A percentile compares a stretch with the other conserved stretches of the same genome.
phyloP scores from a whole-genome alignment of 2,888 invertebrate genomes.

The Trichopoda pennipes region DNA sequence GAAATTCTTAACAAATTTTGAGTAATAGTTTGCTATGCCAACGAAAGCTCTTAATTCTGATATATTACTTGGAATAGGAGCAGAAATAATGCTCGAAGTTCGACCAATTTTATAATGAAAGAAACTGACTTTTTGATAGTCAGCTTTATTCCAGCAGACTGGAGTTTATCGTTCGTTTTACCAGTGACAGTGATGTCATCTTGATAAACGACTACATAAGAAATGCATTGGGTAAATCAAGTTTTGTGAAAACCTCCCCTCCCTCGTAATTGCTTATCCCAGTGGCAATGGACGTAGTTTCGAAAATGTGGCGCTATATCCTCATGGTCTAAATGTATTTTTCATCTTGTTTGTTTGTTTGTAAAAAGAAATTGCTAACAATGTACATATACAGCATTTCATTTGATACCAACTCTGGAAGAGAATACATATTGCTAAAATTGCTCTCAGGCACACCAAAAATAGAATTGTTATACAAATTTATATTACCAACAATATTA shows the following conservation, averaged over 20 bases:
- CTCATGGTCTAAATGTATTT: slow-evolving; percentile 5
- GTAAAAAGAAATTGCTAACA: slow-evolving; percentile 10
- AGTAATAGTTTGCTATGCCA: slow-evolving; percentile 59
- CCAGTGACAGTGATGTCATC: slow-evolving; percentile 51
- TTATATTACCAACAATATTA: slow-evolving; percentile 26
- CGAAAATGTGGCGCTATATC: not conserved
- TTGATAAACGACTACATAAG: slow-evolving; percentile 43
- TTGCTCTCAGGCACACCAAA: slow-evolving; percentile 40
- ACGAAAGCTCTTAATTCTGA: slow-evolving; percentile 57
- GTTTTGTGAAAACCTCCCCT: not conserved
- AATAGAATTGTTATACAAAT: slow-evolving; percentile 35
- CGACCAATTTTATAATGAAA: slow-evolving; percentile 47
- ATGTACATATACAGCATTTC: slow-evolving; percentile 19
- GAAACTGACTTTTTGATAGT: slow-evolving; percentile 42
- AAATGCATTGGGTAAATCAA: slow-evolving; percentile 32
- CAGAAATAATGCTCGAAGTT: no score
- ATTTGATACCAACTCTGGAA: slow-evolving; percentile 23
- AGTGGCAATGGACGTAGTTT: not conserved
- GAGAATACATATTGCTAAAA: slow-evolving; percentile 41
- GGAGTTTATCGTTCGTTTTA: slow-evolving; percentile 56
- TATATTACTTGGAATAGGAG: slow-evolving; percentile 49
- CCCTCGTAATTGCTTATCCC: not conserved
- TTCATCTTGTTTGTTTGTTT: slow-evolving; percentile 20
- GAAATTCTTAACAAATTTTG: slow-evolving; percentile 62
- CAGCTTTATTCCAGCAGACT: slow-evolving; percentile 43